phyloP scores from a whole-genome alignment of 2,113 vertebrate genomes.

The Erythrocercus mccallii region DNA sequence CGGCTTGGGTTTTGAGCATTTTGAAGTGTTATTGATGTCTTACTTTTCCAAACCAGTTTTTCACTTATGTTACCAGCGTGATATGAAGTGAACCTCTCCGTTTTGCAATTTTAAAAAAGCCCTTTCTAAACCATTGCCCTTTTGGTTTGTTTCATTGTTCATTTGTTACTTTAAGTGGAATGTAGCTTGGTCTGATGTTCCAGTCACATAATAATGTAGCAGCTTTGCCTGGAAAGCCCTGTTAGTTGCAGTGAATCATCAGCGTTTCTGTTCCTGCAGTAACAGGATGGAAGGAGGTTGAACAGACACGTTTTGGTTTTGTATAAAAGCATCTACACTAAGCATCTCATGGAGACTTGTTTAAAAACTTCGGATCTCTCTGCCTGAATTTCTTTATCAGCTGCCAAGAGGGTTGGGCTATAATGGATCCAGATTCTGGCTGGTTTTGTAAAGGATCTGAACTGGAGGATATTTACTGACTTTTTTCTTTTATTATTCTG shows the following conservation, averaged over 20 bases:
- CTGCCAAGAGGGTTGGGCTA: not conserved
- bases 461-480: not conserved
- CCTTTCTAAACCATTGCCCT: not conserved
- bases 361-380: not conserved
- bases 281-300: not conserved
- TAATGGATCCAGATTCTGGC: not conserved
- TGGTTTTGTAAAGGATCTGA: not conserved
- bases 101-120: not conserved
- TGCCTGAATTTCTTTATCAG: not conserved
- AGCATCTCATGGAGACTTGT: not conserved
- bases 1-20: not conserved
- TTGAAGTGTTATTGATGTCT: not conserved
- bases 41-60: not conserved
- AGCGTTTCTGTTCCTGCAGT: not conserved
- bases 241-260: too few relatives aligned
- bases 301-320: not conserved
- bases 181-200: not conserved
- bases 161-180: not conserved
- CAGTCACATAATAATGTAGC: too few relatives aligned
- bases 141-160: not conserved
- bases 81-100: not conserved
- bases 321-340: not conserved
- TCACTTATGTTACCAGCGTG: rapidly evolving
- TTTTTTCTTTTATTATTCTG: too few relatives aligned
- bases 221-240: not conserved